Evolutionary conservation across 2,888 invertebrate species (phyloP).

Genomic region (Conomelus anceps): DNA sequence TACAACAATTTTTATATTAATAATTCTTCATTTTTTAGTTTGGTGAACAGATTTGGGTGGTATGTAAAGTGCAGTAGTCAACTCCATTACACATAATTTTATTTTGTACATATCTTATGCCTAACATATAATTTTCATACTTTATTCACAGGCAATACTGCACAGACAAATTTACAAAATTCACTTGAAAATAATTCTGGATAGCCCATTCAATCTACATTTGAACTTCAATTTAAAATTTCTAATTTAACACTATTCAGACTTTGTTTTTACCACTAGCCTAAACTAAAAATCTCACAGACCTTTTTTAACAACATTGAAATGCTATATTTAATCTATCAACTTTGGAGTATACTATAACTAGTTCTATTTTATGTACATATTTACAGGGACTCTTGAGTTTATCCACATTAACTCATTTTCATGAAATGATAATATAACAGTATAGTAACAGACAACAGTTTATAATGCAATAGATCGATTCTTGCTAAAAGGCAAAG

Average conservation of each 20-base stretch:
- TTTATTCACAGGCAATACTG: not conserved
- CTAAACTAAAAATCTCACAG: not conserved
- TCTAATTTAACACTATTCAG: not conserved
- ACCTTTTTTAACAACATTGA: not conserved
- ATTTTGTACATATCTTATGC: not conserved
- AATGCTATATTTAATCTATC: not conserved
- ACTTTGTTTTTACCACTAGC: not conserved
- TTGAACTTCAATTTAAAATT: not conserved
- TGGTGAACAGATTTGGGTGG: too few species aligned
- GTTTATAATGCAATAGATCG: too few species aligned
- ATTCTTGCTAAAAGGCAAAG: too few species aligned
- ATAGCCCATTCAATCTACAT: not conserved
- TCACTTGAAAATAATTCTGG: too few species aligned
- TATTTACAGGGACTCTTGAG: not conserved
- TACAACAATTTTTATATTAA: too few species aligned
- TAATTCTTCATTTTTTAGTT: too few species aligned
- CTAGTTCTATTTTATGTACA: not conserved
- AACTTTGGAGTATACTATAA: not conserved
- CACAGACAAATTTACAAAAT: too few species aligned
- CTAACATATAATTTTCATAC: not conserved
- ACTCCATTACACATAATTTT: not conserved
- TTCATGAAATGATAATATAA: too few species aligned
- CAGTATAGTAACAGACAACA: too few species aligned
- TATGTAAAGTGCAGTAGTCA: not conserved
- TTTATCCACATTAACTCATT: not conserved